Base-by-base conservation (phyloP, 2,888 invertebrate species). In the Toxonevra muliebris region DNA sequence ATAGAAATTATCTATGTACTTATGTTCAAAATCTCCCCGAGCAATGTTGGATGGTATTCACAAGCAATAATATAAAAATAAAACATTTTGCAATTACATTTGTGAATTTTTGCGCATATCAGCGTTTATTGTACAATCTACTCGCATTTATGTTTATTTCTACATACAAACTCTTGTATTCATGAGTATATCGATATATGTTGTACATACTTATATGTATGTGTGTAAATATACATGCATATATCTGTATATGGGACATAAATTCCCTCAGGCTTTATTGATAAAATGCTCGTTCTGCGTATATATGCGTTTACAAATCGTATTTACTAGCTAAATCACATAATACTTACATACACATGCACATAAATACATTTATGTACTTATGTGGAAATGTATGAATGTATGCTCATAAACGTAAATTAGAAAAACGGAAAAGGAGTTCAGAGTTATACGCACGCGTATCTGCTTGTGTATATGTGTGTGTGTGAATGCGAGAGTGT, bases 241-340 rank as follows among this genome's bases (percentile, higher is more conserved):
- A 10, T 42, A 52, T 42, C 12, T 52, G n/a, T 50, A 8, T 48
- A n/a, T 48, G 13, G 13, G 48, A 15, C 12, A 48, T 15, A 48
- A 65, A 41, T 59, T 50, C 55, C 65, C 53, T 13, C 59, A 30
- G 58, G 59, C 65, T 43, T 58, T 43, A 63, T 43, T 63, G 55
- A 55, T 63, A 63, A 63, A 63, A 63, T 48, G 12, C 8, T 15
- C 15, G 15, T 8, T 15, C 48, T 15, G 12, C 48, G 48, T 15
- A 12, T 8, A 8, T 48, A n/a, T 5, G 48, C 15, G 8, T 48
- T 15, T 48, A 48, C 48, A n/a, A 48, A 30, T 30, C 30, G 30
- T 30, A 30, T 30, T 61, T 53, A 15, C 42, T 61, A 57, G 52
- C 59, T 42, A 60, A 65, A 65, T 65, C 42, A 54, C 65, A 30